These are phyloP conservation scores for Pocillopora verrucosa DNA, from an alignment of 64 coral and sea anemone genomes.

Conservation along the genomic window DNA sequence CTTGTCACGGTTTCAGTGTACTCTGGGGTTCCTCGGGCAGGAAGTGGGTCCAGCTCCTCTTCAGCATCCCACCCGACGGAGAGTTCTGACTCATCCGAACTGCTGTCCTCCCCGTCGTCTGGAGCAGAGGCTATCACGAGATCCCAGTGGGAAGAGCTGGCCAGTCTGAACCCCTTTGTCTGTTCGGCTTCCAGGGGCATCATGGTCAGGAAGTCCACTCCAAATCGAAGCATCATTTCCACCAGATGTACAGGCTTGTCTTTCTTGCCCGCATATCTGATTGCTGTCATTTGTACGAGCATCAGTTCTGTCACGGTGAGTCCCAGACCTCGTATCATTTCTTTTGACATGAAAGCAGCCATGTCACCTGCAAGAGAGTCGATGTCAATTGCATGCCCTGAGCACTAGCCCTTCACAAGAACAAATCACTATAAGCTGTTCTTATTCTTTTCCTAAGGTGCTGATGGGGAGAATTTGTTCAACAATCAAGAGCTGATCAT, in stretches of 20 bases:
- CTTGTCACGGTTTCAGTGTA: no score
- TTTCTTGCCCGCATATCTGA: slow-evolving; percentile 17
- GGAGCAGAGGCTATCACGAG: not conserved
- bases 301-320: slow-evolving; percentile 19
- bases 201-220: slow-evolving; percentile 49
- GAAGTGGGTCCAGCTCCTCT: no score
- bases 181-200: not conserved
- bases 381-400: no score
- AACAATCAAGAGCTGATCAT: no score
- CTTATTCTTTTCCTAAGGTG: no score
- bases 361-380: no score
- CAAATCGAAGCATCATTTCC: slow-evolving; percentile 25
- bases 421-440: no score
- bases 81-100: not conserved
- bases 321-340: slow-evolving; percentile 8
- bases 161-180: not conserved
- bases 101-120: not conserved
- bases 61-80: no score
- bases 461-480: no score
- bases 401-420: no score
- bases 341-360: no score
- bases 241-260: slow-evolving; percentile 38
- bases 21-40: no score
- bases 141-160: not conserved
- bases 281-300: slow-evolving; percentile 6